Evolutionary conservation across 2,797 vertebrate species (phyloP), one percentile per base, ranked within the genome.

Genomic region (Microchirus variegatus): DNA sequence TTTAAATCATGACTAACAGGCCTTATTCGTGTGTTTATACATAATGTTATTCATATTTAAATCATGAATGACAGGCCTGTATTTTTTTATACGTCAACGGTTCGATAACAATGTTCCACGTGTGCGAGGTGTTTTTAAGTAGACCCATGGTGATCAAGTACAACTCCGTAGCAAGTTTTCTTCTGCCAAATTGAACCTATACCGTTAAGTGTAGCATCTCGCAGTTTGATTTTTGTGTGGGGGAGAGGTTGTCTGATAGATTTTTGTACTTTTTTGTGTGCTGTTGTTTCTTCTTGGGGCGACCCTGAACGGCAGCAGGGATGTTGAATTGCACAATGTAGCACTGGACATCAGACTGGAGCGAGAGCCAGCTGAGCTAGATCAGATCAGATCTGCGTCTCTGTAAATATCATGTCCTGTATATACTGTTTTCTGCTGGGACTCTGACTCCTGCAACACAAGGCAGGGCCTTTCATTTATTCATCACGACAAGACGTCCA

Each of bases 1-100:
- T 90, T 90, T 91, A 91, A 91, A 91, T 86, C 75, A 91, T 91
- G 90, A 90, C 86, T 91, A 91, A 89, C 87, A 87, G 90, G 90
- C 90, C 90, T 91, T 91, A 91, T 84, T 70, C 77, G 67, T 84
- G 67, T 84, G 74, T 88, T 87, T 87, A 82, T 87, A 86, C 78
- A 67, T 86, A 53, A 53, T 42, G 88, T 91, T 91, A 90, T 89
- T 91, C 90, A 90, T 91, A 87, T 91, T 90, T 91, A 91, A 91
- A 91, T 90, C 84, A 91, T 91, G 90, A 91, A 90, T 47, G 81
- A 87, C 90, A 91, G 89, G 90, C 90, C 88, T 87, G 84, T 88
- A 87, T 89, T 87, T 88, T 87, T 90, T 77, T 88, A 84, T 76
- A 73, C 67, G 35, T 45, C n/a, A 76, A 63, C n/a, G 26, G 61